phyloP scores from a whole-genome alignment of 1,140 invertebrate species.

The Dinoponera quadriceps region DNA sequence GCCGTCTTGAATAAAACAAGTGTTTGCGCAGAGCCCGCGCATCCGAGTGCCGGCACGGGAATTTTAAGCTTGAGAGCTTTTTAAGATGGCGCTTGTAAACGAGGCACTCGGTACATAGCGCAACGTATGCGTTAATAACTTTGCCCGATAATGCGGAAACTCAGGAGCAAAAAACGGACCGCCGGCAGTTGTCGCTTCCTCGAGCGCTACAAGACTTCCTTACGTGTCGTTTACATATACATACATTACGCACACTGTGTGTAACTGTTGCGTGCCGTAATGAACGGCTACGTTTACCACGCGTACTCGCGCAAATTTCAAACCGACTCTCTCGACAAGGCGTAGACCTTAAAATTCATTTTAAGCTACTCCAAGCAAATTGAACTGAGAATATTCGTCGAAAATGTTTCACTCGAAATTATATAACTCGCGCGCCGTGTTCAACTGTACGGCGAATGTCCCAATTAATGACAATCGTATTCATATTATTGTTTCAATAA shows the following conservation, averaged over 20 bases:
- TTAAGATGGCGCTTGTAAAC: constrained; percentile 48
- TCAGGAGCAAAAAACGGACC: constrained; percentile 24
- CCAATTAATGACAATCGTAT: too few relatives aligned
- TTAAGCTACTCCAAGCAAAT: too few relatives aligned
- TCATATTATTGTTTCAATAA: too few relatives aligned
- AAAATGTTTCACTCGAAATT: too few relatives aligned
- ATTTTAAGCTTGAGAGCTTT: constrained; percentile 50
- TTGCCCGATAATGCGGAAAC: constrained; percentile 44
- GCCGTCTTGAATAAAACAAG: constrained; percentile 42
- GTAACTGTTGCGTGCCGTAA: neutral
- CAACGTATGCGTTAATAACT: constrained; percentile 26
- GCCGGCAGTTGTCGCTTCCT: constrained; percentile 3
- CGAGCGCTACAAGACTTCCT: neutral
- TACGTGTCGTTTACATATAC: neutral
- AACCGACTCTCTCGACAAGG: too few relatives aligned
- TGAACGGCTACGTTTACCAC: too few relatives aligned
- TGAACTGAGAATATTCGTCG: too few relatives aligned
- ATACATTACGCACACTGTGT: neutral
- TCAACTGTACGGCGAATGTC: too few relatives aligned
- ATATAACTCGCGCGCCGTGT: too few relatives aligned
- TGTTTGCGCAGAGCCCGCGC: neutral
- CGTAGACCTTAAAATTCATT: too few relatives aligned
- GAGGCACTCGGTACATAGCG: constrained; percentile 1
- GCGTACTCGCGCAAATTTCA: too few relatives aligned
- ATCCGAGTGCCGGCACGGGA: neutral